These are phyloP conservation scores for Diarsia dahlii DNA, from an alignment of 2,888 invertebrate genomes.

Conservation along the genomic window DNA sequence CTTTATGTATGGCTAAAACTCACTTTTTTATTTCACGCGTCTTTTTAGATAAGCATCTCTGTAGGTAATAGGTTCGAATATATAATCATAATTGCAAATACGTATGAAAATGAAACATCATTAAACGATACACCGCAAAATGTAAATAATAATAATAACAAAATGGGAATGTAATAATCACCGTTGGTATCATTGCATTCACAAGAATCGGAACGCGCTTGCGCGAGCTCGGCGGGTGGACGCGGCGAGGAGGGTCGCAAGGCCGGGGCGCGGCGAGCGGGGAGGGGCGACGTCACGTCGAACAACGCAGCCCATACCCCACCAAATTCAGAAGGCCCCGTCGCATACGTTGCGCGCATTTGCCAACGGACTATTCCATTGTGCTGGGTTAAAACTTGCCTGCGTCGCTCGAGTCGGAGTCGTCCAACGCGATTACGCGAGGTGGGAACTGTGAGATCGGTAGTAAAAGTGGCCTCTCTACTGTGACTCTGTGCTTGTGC, in stretches of 20 bases:
- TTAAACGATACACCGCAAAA: background rate
- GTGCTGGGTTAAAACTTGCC: slow-evolving; percentile 82
- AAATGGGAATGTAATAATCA: slow-evolving; percentile 65
- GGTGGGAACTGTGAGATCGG: slow-evolving; percentile 84
- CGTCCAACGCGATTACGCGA: slow-evolving; percentile 88
- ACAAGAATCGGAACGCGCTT: slow-evolving; percentile 86
- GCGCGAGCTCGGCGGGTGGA: slow-evolving; percentile 83
- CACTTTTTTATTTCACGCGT: background rate
- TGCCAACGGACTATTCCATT: slow-evolving; percentile 66
- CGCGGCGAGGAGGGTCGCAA: slow-evolving; percentile 86
- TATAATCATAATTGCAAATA: background rate
- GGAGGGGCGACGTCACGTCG: slow-evolving; percentile 88
- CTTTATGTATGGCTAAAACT: background rate
- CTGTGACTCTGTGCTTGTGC: slow-evolving; percentile 73
- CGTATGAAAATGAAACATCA: background rate
- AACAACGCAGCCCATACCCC: slow-evolving; percentile 86
- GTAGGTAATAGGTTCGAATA: too few relatives aligned
- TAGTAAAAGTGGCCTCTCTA: slow-evolving; percentile 84
- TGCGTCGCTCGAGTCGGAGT: slow-evolving; percentile 89
- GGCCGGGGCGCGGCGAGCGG: slow-evolving; percentile 85
- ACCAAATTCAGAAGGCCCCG: slow-evolving; percentile 78
- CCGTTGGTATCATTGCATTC: slow-evolving; percentile 82
- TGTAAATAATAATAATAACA: slow-evolving; percentile 47
- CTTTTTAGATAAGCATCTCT: background rate
- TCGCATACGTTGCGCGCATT: slow-evolving; percentile 50